A percentile compares a stretch with the other conserved stretches of the same genome.
Evolutionary conservation across 2,113 vertebrate genomes (phyloP).

Genomic region (Forbesichthys agassizii): DNA sequence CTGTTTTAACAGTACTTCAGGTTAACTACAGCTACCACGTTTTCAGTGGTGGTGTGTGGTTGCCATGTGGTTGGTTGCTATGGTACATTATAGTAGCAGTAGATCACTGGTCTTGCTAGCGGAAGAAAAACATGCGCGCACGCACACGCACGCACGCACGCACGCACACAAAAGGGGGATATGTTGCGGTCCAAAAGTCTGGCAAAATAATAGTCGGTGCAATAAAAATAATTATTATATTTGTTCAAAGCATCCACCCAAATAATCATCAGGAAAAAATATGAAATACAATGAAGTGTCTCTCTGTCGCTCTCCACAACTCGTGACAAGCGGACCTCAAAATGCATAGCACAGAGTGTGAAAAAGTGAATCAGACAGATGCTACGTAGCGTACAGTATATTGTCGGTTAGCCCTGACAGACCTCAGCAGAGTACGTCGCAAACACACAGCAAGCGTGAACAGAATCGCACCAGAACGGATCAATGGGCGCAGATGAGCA

Average conservation of each 20-base stretch:
- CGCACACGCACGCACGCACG: too few relatives aligned
- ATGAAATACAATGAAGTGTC: too few relatives aligned
- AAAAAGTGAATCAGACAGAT: background rate
- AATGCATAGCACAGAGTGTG: background rate
- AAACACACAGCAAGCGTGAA: slow-evolving; percentile 22
- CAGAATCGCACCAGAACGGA: slow-evolving; percentile 12
- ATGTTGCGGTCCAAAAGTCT: background rate
- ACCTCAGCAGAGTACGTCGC: slow-evolving; percentile 8
- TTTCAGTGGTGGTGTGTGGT: too few relatives aligned
- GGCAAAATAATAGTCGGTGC: background rate
- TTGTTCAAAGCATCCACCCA: too few relatives aligned
- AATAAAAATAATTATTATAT: background rate
- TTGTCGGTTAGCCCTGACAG: background rate
- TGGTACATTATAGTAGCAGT: too few relatives aligned
- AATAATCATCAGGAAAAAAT: too few relatives aligned
- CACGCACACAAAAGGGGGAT: too few relatives aligned
- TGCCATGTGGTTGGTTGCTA: too few relatives aligned
- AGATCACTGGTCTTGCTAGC: too few relatives aligned
- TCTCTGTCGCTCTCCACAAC: background rate
- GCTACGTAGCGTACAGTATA: background rate
- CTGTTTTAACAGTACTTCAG: background rate
- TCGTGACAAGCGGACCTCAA: background rate
- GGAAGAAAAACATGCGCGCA: too few relatives aligned
- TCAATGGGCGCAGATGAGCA: slow-evolving; percentile 41
- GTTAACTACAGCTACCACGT: too few relatives aligned